These are phyloP conservation scores for Yponomeuta cagnagella DNA, from an alignment of 2,888 invertebrate species.

Conservation along the genomic window DNA sequence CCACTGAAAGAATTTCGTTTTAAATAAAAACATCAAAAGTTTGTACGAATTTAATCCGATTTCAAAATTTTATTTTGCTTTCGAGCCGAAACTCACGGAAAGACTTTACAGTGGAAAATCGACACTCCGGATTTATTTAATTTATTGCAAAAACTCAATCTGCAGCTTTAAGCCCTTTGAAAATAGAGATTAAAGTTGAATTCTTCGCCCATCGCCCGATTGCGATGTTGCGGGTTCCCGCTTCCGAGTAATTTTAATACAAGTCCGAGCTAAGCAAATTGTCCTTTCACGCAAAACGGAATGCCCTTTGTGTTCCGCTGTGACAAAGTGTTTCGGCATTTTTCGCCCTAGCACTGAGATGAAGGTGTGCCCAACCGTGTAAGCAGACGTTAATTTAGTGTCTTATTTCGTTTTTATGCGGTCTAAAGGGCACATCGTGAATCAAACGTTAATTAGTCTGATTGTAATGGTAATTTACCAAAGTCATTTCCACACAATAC, in stretches of 20 bases:
- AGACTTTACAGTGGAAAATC: no score
- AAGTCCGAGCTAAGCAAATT: conserved; percentile 38
- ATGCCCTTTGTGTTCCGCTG: conserved; percentile 26
- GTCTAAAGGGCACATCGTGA: conserved; percentile 25
- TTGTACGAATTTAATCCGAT: no score
- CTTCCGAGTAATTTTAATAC: conserved; percentile 53
- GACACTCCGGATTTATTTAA: neutral
- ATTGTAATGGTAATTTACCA: no score
- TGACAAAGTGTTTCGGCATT: conserved; percentile 21
- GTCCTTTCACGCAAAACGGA: conserved; percentile 53
- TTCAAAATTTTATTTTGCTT: no score
- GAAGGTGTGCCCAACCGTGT: conserved; percentile 51
- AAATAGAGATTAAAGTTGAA: conserved; percentile 5
- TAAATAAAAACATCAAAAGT: neutral
- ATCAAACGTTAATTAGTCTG: neutral
- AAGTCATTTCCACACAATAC: no score
- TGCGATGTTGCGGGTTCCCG: conserved; percentile 39
- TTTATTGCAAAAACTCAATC: neutral
- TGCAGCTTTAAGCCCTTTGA: neutral
- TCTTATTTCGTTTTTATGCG: conserved; percentile 65
- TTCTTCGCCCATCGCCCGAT: conserved; percentile 19
- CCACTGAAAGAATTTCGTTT: neutral
- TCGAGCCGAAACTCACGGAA: no score
- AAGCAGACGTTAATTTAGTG: conserved; percentile 66
- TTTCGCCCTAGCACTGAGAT: conserved; percentile 43